Base-by-base conservation (phyloP, 2,888 invertebrate genomes). In the Xanthorhoe spadicearia region DNA sequence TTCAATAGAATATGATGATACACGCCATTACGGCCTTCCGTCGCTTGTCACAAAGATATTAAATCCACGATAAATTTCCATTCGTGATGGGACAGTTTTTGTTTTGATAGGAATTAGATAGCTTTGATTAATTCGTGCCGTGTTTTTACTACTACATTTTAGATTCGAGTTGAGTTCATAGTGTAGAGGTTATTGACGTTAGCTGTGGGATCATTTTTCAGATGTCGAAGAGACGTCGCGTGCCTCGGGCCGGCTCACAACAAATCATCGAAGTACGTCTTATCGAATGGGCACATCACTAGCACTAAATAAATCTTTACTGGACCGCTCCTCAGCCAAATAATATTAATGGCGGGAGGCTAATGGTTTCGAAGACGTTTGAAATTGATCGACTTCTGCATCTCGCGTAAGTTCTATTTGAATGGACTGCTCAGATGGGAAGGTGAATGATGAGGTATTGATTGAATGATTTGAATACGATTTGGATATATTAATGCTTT, bases 251-350 rank as follows among this genome's bases (percentile, higher is more conserved):
- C 76, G 75, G 74, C 77, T 82, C 74, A 77, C 83, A 83, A 88
- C 90, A 87, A 88, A 89, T 89, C 89, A 88, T 89, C 87, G 86
- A 83, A 78, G 76, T 77, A 75, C 75, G 74, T 77, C 79, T 87
- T 91, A 92, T 91, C 91, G 84, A 90, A 87, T 75, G 83, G 76
- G 87, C 72, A 86, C 91, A 92, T 92, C 92, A 86, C 87, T 87
- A 87, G 77, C 81, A 80, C 84, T 86, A 87, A 87, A 89, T 88
- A 88, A 87, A 90, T 90, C 84, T 85, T 85, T 85, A 81, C 80
- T 74, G 75, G 77, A 79, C 82, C 75, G 75, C 81, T 80, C 80
- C 79, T 79, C 81, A 82, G 84, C 86, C 84, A 83, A 88, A 88
- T 84, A 85, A 86, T 85, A 88, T 87, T 87, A 85, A 87, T 86